phyloP scores from a whole-genome alignment of 2,797 vertebrate genomes.

The Tadarida brasiliensis region DNA sequence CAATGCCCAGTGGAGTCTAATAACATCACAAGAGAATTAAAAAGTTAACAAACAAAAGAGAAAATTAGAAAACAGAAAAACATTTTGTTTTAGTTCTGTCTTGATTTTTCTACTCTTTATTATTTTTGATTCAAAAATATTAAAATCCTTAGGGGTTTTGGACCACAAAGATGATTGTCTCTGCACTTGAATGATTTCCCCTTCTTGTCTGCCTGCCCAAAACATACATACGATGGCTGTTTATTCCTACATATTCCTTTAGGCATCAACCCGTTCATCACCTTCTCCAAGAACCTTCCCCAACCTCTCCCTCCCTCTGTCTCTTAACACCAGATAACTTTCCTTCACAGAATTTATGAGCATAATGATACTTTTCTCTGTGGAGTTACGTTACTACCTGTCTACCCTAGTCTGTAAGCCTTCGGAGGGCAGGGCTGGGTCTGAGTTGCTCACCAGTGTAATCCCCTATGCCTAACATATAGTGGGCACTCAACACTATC shows the following conservation, averaged over 20 bases:
- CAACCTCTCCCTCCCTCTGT: background rate
- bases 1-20: background rate
- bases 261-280: background rate
- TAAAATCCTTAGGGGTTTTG: background rate
- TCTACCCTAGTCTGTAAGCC: background rate
- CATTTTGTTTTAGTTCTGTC: background rate
- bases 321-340: background rate
- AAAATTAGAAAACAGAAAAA: background rate
- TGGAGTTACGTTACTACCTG: background rate
- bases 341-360: background rate
- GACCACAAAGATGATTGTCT: background rate
- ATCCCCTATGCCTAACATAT: too few species aligned
- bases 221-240: background rate
- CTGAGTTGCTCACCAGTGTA: background rate
- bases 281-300: background rate
- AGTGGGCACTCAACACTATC: background rate
- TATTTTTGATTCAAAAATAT: background rate
- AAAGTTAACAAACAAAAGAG: background rate
- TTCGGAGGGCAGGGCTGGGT: background rate
- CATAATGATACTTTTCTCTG: background rate
- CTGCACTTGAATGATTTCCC: background rate
- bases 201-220: background rate
- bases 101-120: background rate
- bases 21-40: slow-evolving; percentile 51
- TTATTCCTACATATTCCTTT: background rate